A percentile compares a stretch with the other conserved stretches of the same genome.
Evolutionary conservation across 2,888 invertebrate genomes (phyloP).

Genomic region (Lepidocyrtinus sp.): DNA sequence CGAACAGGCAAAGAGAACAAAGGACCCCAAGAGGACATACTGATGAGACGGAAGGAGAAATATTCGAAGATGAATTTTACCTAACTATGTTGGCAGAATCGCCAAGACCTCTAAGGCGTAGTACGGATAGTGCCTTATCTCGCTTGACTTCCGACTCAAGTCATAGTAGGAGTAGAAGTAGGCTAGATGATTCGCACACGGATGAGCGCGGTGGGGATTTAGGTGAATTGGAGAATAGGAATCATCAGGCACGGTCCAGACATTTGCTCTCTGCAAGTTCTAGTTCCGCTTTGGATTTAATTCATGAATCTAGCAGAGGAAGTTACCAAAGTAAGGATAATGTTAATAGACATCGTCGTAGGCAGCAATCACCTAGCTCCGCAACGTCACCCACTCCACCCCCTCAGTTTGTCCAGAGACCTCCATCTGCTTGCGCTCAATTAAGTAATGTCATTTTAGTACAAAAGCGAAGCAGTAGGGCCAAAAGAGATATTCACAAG

Average conservation of each 20-base stretch:
- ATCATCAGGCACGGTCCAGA: conserved; percentile 25
- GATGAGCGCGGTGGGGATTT: conserved; percentile 45
- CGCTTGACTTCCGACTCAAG: conserved; percentile 65
- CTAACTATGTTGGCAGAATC: conserved; percentile 66
- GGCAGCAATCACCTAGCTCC: conserved; percentile 40
- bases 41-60: conserved; percentile 58
- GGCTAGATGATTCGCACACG: conserved; percentile 57
- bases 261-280: conserved; percentile 47
- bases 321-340: conserved; percentile 53
- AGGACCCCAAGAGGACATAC: conserved; percentile 11
- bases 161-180: conserved; percentile 57
- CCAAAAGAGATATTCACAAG: conserved; percentile 53
- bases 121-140: conserved; percentile 65
- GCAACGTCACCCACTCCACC: conserved; percentile 43
- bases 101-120: conserved; percentile 64
- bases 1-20: conserved; percentile 17
- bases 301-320: conserved; percentile 40
- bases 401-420: conserved; percentile 31
- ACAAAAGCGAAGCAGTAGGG: conserved; percentile 40
- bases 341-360: conserved; percentile 39
- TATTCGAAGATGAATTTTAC: conserved; percentile 67
- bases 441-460: conserved; percentile 38
- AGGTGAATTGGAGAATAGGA: conserved; percentile 26
- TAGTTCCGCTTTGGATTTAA: conserved; percentile 37
- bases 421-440: conserved; percentile 34